Evolutionary conservation across 2,888 invertebrate genomes (phyloP).

Genomic region (Patella pellucida): DNA sequence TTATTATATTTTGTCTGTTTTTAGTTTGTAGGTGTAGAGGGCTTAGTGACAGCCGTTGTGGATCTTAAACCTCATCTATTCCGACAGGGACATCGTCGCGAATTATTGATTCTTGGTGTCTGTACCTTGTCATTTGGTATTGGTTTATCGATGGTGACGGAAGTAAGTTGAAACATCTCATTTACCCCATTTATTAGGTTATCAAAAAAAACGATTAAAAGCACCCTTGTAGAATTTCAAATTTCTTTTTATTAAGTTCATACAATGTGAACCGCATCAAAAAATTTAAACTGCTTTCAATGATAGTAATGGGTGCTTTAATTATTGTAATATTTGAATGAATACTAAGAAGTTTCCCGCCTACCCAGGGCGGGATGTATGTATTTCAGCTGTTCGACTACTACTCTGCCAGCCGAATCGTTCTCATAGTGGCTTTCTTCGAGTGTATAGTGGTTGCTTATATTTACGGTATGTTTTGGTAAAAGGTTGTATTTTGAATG

Average conservation of each 20-base stretch:
- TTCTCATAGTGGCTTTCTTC: conserved; percentile 77
- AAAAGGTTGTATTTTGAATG: conserved; percentile 27
- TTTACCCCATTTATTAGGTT: no score
- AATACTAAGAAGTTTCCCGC: conserved; percentile 20
- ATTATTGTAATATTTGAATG: not conserved
- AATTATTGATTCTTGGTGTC: conserved; percentile 74
- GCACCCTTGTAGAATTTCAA: no score
- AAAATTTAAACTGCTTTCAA: no score
- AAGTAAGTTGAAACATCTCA: conserved; percentile 70
- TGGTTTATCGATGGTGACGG: conserved; percentile 76
- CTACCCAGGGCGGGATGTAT: conserved; percentile 77
- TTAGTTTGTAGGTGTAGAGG: conserved; percentile 77
- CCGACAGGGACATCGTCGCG: conserved; percentile 73
- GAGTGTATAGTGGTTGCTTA: conserved; percentile 87
- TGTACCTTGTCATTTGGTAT: conserved; percentile 75
- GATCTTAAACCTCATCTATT: conserved; percentile 75
- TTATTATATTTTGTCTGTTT: conserved; percentile 17
- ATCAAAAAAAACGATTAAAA: no score
- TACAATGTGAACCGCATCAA: no score
- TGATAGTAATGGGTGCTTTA: not conserved
- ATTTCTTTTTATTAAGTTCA: no score
- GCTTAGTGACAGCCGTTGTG: conserved; percentile 76
- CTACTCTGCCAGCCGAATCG: conserved; percentile 78
- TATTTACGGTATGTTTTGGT: conserved; percentile 79
- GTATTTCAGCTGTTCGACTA: conserved; percentile 79